These are phyloP conservation scores for Dipodomys merriami DNA, from an alignment of 2,113 vertebrate genomes.

Conservation along the genomic window DNA sequence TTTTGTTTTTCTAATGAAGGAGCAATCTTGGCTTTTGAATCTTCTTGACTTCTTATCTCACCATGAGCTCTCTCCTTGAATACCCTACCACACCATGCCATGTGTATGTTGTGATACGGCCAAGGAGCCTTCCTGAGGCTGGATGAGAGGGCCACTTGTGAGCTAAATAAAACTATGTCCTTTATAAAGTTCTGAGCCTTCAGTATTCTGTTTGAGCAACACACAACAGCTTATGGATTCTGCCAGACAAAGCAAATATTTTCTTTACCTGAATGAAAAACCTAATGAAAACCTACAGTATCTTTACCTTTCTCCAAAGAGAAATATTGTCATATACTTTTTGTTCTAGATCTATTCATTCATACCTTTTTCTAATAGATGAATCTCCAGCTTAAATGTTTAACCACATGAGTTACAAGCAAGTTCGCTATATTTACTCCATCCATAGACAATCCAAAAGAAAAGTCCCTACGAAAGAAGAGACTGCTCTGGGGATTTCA, in stretches of 20 bases:
- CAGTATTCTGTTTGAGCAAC: not conserved
- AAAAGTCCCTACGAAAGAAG: slow-evolving; percentile 2
- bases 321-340: not conserved
- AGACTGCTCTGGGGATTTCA: not conserved
- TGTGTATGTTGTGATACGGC: not conserved
- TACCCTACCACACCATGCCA: too few relatives aligned
- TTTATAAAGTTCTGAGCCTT: not conserved
- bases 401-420: not conserved
- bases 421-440: not conserved
- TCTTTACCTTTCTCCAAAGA: not conserved
- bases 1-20: not conserved
- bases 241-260: not conserved
- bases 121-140: not conserved
- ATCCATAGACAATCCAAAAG: not conserved
- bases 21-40: not conserved
- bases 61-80: not conserved
- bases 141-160: not conserved
- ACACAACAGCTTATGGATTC: not conserved
- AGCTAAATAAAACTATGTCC: not conserved
- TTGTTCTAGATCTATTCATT: not conserved
- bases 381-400: not conserved
- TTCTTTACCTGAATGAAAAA: not conserved
- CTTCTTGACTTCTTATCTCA: not conserved
- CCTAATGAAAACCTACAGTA: not conserved
- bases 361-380: not conserved